Evolutionary conservation across 2,797 vertebrate genomes (phyloP).

Genomic region (Sciurus vulgaris): DNA sequence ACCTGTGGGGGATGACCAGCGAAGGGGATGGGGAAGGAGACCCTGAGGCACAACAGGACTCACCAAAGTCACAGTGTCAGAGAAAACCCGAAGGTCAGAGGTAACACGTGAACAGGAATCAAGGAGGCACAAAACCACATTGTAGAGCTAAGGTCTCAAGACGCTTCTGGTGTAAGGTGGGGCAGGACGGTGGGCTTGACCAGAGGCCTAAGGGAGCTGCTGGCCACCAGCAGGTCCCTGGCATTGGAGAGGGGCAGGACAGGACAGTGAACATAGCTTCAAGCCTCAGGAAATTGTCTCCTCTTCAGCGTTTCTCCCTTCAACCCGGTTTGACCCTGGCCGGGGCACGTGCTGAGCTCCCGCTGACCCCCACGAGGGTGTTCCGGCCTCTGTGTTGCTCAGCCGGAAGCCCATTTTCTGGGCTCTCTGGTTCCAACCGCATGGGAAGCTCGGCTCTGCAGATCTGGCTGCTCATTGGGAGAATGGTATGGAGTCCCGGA

Average conservation of each 20-base stretch:
- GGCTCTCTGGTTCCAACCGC: not conserved
- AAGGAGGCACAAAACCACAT: not conserved
- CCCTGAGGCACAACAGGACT: not conserved
- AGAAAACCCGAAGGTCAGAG: not conserved
- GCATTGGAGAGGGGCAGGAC: not conserved
- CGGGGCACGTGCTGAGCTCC: not conserved
- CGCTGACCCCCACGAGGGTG: not conserved
- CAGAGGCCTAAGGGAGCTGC: not conserved
- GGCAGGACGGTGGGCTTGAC: not conserved
- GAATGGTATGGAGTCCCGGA: not conserved
- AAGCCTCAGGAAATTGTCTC: not conserved
- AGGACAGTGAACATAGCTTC: too few species aligned
- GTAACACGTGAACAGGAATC: not conserved
- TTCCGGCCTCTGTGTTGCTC: not conserved
- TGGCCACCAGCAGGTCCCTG: too few species aligned
- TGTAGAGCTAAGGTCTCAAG: not conserved
- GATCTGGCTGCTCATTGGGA: not conserved
- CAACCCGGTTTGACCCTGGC: not conserved
- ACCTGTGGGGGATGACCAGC: not conserved
- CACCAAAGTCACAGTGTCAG: not conserved
- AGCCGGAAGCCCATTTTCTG: not conserved
- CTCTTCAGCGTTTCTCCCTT: not conserved
- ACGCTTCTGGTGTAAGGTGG: not conserved
- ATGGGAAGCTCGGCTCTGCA: not conserved
- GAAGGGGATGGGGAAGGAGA: not conserved